A percentile compares a stretch with the other conserved stretches of the same genome.
These are phyloP conservation scores for Linepithema humile DNA, from an alignment of 1,140 invertebrate genomes.

Conservation along the genomic window DNA sequence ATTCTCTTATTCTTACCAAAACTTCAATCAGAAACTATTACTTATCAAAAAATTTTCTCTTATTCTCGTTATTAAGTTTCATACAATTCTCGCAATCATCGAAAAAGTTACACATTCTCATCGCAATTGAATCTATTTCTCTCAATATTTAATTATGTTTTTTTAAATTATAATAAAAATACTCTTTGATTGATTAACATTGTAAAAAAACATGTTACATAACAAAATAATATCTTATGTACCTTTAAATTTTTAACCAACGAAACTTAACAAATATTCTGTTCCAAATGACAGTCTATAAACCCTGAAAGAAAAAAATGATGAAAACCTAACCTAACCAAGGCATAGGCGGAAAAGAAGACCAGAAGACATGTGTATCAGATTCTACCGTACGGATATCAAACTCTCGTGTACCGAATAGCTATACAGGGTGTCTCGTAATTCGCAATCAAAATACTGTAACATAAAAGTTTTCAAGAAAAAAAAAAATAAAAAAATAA, in stretches of 20 bases:
- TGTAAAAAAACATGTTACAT: neutral
- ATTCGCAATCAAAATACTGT: too few species aligned
- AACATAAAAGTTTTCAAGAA: too few species aligned
- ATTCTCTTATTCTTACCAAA: neutral
- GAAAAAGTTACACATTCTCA: neutral
- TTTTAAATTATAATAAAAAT: neutral
- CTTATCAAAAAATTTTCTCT: neutral
- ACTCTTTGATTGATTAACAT: neutral
- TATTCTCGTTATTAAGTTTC: constrained; percentile 5
- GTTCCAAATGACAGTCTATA: too few species aligned
- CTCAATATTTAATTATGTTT: neutral
- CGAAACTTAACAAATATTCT: neutral
- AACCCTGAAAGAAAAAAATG: too few species aligned
- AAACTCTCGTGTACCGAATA: neutral
- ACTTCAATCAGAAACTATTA: constrained; percentile 5
- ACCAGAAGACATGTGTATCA: neutral
- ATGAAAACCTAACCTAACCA: too few species aligned
- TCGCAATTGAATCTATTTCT: neutral
- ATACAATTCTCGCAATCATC: neutral
- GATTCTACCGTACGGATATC: constrained; percentile 9
- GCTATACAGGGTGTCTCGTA: neutral
- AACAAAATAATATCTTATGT: neutral
- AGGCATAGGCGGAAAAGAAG: neutral
- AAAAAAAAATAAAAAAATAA: too few species aligned
- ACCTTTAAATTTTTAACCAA: neutral